Evolutionary conservation across 64 coral and sea anemone genomes (phyloP).

Genomic region (Montipora efflorescens): DNA sequence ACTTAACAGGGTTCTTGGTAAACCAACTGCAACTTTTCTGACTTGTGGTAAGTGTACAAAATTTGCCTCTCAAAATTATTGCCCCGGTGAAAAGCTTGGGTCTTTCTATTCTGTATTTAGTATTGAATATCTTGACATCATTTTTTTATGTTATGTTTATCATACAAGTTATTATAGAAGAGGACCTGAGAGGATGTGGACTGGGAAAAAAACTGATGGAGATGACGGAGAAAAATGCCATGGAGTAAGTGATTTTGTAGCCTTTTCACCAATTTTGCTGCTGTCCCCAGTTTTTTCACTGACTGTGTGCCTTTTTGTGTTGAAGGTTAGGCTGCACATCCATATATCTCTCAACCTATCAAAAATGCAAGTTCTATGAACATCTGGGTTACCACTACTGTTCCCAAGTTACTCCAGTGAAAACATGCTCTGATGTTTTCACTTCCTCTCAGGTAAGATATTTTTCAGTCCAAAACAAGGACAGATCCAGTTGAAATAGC

Average conservation of each 20-base stretch:
- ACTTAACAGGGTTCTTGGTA: constrained; percentile 76
- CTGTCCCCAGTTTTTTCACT: not conserved
- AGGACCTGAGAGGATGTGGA: constrained; percentile 75
- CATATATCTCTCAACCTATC: constrained; percentile 78
- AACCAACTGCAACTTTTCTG: constrained; percentile 64
- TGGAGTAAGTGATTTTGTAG: constrained; percentile 46
- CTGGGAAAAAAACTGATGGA: constrained; percentile 93
- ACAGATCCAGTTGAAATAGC: too few relatives aligned
- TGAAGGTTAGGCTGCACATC: constrained; percentile 71
- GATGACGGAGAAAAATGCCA: constrained; percentile 72
- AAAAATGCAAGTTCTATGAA: constrained; percentile 94
- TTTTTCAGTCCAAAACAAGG: not conserved
- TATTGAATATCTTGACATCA: not conserved
- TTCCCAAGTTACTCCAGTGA: constrained; percentile 76
- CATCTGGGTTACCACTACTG: constrained; percentile 82
- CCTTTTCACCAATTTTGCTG: not conserved
- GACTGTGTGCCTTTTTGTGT: too few relatives aligned
- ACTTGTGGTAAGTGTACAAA: constrained; percentile 70
- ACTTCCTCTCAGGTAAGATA: constrained; percentile 65
- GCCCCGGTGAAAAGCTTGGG: too few relatives aligned
- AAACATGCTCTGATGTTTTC: constrained; percentile 59
- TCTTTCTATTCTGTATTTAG: not conserved
- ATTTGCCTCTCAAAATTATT: too few relatives aligned
- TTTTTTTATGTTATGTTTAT: not conserved
- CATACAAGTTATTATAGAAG: constrained; percentile 76